Evolutionary conservation across 1,140 invertebrate genomes (phyloP), one percentile per base, ranked within the genome.

Genomic region (Magallana angulata): DNA sequence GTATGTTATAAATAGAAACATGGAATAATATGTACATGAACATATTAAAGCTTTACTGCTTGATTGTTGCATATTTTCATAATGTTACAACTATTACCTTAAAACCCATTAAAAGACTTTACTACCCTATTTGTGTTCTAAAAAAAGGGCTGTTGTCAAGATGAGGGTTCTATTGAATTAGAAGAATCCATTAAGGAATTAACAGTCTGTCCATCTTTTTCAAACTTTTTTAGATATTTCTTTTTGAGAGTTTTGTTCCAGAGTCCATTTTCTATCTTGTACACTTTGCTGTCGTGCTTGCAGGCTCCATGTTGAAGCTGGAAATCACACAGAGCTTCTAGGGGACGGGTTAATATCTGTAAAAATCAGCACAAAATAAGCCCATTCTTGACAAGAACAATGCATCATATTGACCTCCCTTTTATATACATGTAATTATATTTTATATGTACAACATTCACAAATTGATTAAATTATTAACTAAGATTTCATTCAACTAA

Each of bases 271-370:
- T 97, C 97, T 59, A 98, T 96, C 88, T 97, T 95, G 95, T 96
- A 98, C 93, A 98, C 97, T 95, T 98, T 98, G 89, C 98, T 98
- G 93, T 98, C 97, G 95, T 99, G 98, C 80, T 97, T 97, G 0
- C 98, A 97, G 57, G 98, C 98, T 76, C 98, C 98, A 95, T 98
- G 97, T 89, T 97, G 96, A 83, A 99, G 94, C 94, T 99, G 98
- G 95, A 96, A 96, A 85, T 97, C 96, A 94, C 98, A 99, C 18
- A 99, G 95, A 60, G 97, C 96, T 91, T 97, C 96, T 57, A 99
- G 94, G 0, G 98, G 98, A 89, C 96, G 96, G 48, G 98, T 95
- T 87, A 99, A 95, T 80, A 96, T 95, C 92, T 93, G 87, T 36
- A 88, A 90, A 83, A 57, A 57, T 64, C 18, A 18, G 62, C 18